Conservation (phyloP, 2,888 invertebrate species). For the Caenorhabditis zanzibari region DNA sequence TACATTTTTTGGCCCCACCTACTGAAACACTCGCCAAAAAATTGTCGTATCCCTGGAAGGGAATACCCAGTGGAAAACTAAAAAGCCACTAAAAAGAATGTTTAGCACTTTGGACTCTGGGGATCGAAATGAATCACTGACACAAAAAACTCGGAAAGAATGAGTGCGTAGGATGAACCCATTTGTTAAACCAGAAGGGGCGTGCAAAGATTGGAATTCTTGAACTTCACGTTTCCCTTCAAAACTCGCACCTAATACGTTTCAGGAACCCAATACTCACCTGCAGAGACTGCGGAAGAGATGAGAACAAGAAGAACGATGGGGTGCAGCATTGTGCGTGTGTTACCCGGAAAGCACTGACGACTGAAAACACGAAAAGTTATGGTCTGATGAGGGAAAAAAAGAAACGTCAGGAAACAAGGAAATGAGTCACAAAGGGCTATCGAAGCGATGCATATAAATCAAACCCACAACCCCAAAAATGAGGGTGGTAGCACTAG, state of each 20-base stretch:
- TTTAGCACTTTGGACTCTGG: constrained; percentile 13
- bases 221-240: neutral
- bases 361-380: constrained; percentile 48
- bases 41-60: neutral
- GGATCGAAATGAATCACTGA: constrained; percentile 16
- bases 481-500: constrained; percentile 23
- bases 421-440: constrained; percentile 31
- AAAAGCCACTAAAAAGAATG: too few species aligned
- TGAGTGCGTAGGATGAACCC: constrained; percentile 30
- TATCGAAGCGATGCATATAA: constrained; percentile 21
- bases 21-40: neutral
- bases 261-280: constrained; percentile 7
- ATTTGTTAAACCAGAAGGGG: constrained; percentile 14
- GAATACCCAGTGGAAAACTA: neutral
- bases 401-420: neutral
- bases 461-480: constrained; percentile 12
- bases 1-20: neutral
- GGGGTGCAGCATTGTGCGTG: constrained; percentile 63
- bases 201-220: neutral
- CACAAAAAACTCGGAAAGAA: neutral
- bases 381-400: neutral
- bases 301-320: constrained; percentile 55
- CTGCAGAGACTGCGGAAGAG: constrained; percentile 44
- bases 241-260: neutral
- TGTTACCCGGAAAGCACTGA: constrained; percentile 69